Conservation (phyloP, 1,140 invertebrate genomes). For the Steinernema khuongi region DNA sequence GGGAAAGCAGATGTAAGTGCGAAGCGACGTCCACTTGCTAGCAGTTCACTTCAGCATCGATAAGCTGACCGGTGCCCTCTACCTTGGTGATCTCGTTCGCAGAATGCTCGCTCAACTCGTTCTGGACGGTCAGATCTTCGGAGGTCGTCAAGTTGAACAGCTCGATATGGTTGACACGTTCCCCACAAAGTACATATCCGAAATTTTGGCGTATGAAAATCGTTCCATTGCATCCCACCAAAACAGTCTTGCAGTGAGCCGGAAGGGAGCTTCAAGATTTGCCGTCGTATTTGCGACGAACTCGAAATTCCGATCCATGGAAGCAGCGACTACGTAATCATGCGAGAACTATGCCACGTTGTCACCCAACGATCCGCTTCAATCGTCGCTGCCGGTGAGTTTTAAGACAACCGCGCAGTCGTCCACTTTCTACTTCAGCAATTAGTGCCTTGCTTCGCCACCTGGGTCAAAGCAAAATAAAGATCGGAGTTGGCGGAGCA, state of each 20-base stretch:
- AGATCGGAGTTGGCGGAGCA: slow-evolving; percentile 57
- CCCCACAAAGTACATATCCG: slow-evolving; percentile 58
- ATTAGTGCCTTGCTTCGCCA: slow-evolving; percentile 55
- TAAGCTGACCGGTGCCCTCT: slow-evolving; percentile 56
- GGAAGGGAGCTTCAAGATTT: slow-evolving; percentile 49
- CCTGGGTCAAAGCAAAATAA: slow-evolving; percentile 41
- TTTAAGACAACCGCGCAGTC: neutral
- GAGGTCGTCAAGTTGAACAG: slow-evolving; percentile 46
- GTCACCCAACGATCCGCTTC: slow-evolving; percentile 51
- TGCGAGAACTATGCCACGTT: slow-evolving; percentile 53
- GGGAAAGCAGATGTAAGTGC: slow-evolving; percentile 55
- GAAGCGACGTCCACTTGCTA: neutral
- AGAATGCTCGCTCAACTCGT: slow-evolving; percentile 49
- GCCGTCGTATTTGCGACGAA: slow-evolving; percentile 57
- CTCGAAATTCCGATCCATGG: slow-evolving; percentile 56
- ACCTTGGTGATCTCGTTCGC: slow-evolving; percentile 56
- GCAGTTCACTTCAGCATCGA: slow-evolving; percentile 48
- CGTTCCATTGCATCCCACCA: slow-evolving; percentile 16
- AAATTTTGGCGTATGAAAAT: slow-evolving; percentile 48
- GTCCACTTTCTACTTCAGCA: no score
- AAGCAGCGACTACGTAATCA: slow-evolving; percentile 51
- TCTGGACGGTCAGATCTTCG: slow-evolving; percentile 51
- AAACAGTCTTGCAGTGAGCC: slow-evolving; percentile 53
- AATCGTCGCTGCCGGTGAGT: slow-evolving; percentile 54
- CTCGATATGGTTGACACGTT: slow-evolving; percentile 50